Conservation (phyloP, 2,888 invertebrate genomes). For the Thyatira batis region DNA sequence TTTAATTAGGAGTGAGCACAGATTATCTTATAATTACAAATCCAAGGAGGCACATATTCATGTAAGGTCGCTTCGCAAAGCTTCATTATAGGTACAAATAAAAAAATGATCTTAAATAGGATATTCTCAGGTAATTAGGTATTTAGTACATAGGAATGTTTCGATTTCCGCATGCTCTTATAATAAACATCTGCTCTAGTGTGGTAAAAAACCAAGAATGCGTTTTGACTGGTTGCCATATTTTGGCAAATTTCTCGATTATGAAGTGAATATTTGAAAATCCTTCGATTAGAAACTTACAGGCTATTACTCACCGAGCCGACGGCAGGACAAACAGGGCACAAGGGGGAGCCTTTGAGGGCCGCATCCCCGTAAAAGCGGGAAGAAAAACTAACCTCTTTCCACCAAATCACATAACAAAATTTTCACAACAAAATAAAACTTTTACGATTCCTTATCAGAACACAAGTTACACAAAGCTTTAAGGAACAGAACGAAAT, state of each 20-base stretch:
- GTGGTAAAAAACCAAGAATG: neutral
- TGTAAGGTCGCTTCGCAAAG: too few species aligned
- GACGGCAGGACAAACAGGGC: slow-evolving; percentile 46
- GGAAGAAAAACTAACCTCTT: slow-evolving; percentile 78
- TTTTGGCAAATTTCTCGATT: neutral
- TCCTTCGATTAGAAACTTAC: slow-evolving; percentile 64
- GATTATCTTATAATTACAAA: too few species aligned
- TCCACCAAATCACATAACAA: slow-evolving; percentile 49
- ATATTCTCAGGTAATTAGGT: neutral
- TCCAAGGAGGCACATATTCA: too few species aligned
- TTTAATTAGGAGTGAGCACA: too few species aligned
- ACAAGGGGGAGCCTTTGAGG: slow-evolving; percentile 23
- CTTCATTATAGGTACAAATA: too few species aligned
- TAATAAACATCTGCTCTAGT: slow-evolving; percentile 8
- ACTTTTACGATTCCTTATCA: slow-evolving; percentile 11
- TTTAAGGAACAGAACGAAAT: slow-evolving; percentile 12
- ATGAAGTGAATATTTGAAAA: slow-evolving; percentile 48
- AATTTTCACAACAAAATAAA: slow-evolving; percentile 32
- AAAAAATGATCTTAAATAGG: neutral
- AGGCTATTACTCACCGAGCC: slow-evolving; percentile 76
- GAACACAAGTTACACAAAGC: slow-evolving; percentile 22
- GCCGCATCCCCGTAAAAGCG: slow-evolving; percentile 60
- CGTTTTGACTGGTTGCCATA: slow-evolving; percentile 7
- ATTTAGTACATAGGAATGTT: slow-evolving; percentile 6
- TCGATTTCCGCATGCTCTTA: slow-evolving; percentile 6